Conservation (phyloP, 2,113 vertebrate species). For the Heloderma charlesbogerti region DNA sequence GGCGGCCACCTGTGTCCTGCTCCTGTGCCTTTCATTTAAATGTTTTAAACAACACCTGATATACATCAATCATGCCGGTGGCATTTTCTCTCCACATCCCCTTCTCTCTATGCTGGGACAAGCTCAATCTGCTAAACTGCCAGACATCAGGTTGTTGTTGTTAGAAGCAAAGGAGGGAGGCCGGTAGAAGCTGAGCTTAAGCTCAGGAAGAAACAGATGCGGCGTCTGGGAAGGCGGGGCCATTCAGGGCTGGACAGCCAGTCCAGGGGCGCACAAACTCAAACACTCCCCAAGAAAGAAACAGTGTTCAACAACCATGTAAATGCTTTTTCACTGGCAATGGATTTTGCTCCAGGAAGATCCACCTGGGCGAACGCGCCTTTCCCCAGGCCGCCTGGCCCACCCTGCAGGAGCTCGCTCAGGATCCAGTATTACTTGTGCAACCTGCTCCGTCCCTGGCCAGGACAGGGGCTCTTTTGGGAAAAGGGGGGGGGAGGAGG, state of each 20-base stretch:
- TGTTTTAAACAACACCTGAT: neutral
- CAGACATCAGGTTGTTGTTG: neutral
- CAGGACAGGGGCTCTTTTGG: neutral
- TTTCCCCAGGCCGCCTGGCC: neutral
- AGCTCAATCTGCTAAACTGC: neutral
- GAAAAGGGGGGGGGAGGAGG: neutral
- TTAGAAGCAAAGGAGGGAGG: neutral
- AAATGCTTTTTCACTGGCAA: neutral
- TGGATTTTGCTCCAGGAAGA: neutral
- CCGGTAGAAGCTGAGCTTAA: neutral
- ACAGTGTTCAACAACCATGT: neutral
- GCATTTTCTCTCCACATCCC: neutral
- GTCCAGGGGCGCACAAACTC: neutral
- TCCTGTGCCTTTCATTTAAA: neutral
- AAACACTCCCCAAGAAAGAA: neutral
- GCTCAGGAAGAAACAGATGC: too few species aligned
- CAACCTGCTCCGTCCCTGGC: neutral
- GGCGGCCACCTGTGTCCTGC: too few species aligned
- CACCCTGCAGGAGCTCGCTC: too few species aligned
- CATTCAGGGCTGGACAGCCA: neutral
- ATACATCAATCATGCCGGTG: neutral
- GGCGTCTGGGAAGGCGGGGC: too few species aligned
- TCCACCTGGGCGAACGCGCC: neutral
- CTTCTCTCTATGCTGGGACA: neutral
- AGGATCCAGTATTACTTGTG: too few species aligned